Evolutionary conservation across 2,797 vertebrate species (phyloP).

Genomic region (Alcedo atthis): DNA sequence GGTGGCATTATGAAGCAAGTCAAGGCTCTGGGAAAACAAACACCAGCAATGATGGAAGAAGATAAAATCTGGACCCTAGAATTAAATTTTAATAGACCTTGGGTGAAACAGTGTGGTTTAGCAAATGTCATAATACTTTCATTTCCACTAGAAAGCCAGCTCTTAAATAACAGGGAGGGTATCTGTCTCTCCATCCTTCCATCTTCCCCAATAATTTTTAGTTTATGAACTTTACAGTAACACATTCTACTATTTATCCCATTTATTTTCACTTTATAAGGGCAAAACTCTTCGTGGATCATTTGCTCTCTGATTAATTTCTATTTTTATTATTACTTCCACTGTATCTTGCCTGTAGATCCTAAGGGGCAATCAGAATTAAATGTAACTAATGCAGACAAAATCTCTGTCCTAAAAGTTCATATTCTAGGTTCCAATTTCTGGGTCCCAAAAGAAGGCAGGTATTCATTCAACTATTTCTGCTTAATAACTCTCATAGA

Average conservation of each 20-base stretch:
- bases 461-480: background rate
- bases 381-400: background rate
- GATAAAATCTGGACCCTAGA: background rate
- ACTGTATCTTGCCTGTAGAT: background rate
- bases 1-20: background rate
- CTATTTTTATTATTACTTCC: background rate
- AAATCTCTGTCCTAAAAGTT: background rate
- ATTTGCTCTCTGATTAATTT: background rate
- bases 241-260: background rate
- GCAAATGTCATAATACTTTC: background rate
- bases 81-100: background rate
- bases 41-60: background rate
- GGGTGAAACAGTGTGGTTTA: background rate
- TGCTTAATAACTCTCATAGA: background rate
- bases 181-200: background rate
- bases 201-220: background rate
- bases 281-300: background rate
- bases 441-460: background rate
- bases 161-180: background rate
- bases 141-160: background rate
- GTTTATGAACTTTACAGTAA: background rate
- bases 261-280: background rate
- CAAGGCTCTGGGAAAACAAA: background rate
- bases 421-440: background rate
- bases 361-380: background rate